A percentile compares a stretch with the other conserved stretches of the same genome.
phyloP scores from a whole-genome alignment of 2,888 invertebrate genomes.

The Lasioglossum lativentre region DNA sequence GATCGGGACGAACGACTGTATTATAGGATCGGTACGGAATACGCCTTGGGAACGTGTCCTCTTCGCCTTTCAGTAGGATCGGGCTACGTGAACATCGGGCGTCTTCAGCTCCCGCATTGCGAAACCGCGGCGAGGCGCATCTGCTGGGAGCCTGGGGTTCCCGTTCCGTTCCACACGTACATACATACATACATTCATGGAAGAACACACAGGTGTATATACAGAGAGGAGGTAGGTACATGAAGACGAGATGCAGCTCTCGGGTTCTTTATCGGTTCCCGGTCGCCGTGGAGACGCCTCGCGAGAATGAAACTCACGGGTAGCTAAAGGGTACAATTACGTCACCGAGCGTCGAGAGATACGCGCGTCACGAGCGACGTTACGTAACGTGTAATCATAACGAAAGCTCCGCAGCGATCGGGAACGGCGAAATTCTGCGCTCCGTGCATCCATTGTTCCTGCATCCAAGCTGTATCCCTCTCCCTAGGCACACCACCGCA shows the following conservation, averaged over 20 bases:
- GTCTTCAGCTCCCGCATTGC: conserved; percentile 66
- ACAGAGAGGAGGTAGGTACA: not conserved
- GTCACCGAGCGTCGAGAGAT: conserved; percentile 46
- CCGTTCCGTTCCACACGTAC: conserved; percentile 10
- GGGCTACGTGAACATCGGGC: conserved; percentile 64
- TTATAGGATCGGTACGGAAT: conserved; percentile 71
- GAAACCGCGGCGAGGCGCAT: conserved; percentile 54
- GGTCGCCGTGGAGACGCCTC: conserved; percentile 26
- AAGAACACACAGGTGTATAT: not conserved
- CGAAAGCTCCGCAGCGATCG: conserved; percentile 29
- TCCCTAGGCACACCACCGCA: not conserved
- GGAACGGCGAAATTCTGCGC: conserved; percentile 29
- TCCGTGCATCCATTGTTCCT: conserved; percentile 8
- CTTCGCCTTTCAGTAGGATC: conserved; percentile 72
- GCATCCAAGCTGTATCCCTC: not conserved
- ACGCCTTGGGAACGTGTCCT: conserved; percentile 78
- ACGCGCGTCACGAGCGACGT: conserved; percentile 49
- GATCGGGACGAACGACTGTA: conserved; percentile 77
- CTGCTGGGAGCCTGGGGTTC: conserved; percentile 50
- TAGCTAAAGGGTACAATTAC: conserved; percentile 56
- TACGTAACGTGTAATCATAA: conserved; percentile 46
- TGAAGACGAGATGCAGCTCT: not conserved
- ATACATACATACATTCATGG: not conserved
- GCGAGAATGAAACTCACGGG: conserved; percentile 30
- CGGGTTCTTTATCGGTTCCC: conserved; percentile 12